Percentiles rank a stretch among this genome's conserved stretches.
phyloP scores from a whole-genome alignment of 2,888 invertebrate species.

The Steinernema hermaphroditum region DNA sequence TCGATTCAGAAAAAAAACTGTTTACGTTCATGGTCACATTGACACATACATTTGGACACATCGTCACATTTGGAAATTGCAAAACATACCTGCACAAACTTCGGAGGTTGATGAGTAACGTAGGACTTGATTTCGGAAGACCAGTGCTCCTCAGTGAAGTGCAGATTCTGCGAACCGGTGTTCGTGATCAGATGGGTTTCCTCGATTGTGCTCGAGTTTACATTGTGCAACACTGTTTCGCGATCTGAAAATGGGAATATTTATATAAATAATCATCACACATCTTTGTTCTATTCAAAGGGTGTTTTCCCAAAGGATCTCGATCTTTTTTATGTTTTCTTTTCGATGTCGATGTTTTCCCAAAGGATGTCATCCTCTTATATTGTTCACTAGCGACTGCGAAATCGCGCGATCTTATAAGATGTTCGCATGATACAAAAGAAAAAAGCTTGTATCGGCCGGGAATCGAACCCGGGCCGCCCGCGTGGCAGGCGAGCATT shows the following conservation, averaged over 20 bases:
- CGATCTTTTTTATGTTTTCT: no score
- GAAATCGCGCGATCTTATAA: no score
- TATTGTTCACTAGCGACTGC: no score
- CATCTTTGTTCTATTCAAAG: no score
- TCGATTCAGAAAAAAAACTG: not conserved
- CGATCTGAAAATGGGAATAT: conserved; percentile 55
- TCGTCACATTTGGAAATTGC: not conserved
- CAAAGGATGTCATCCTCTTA: no score
- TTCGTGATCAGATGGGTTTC: conserved; percentile 47
- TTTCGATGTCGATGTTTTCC: no score
- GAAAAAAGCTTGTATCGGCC: conserved; percentile 67
- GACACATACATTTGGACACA: not conserved
- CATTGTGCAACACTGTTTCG: conserved; percentile 50
- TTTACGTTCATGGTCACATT: no score
- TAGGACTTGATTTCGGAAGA: conserved; percentile 64
- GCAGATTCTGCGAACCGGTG: conserved; percentile 45
- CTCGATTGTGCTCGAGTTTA: conserved; percentile 40
- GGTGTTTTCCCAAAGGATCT: no score
- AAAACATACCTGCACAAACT: conserved; percentile 48
- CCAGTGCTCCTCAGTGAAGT: conserved; percentile 62
- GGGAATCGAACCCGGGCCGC: conserved; percentile 64
- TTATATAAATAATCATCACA: no score
- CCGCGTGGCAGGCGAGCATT: conserved; percentile 61
- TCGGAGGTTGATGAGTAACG: conserved; percentile 62
- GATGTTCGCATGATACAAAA: no score